A percentile compares a stretch with the other conserved stretches of the same genome.
Evolutionary conservation across 2,888 invertebrate genomes (phyloP).

Genomic region (Andrena camellia): DNA sequence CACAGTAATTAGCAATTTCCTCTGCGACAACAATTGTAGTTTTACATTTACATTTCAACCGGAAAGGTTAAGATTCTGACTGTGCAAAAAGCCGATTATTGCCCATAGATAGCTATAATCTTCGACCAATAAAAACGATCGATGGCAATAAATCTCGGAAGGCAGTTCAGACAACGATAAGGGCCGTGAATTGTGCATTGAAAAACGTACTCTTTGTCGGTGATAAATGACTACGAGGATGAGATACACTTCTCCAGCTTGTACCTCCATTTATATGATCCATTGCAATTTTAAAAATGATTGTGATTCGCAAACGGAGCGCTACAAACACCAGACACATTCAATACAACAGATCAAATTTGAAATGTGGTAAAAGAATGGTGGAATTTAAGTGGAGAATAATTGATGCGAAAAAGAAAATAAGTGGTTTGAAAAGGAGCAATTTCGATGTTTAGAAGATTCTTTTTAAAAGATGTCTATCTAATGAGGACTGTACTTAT

Average conservation of each 20-base stretch:
- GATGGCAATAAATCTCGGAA: constrained; percentile 39
- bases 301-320: too few relatives aligned
- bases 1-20: constrained; percentile 19
- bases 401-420: neutral
- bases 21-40: neutral
- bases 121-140: constrained; percentile 41
- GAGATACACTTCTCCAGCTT: constrained; percentile 11
- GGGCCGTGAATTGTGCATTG: constrained; percentile 26
- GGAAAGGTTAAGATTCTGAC: constrained; percentile 33
- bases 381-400: neutral
- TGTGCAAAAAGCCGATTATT: constrained; percentile 1
- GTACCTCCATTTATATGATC: neutral
- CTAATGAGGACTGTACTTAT: too few relatives aligned
- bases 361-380: neutral
- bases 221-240: constrained; percentile 6
- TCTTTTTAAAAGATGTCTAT: too few relatives aligned
- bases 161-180: constrained; percentile 30
- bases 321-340: neutral
- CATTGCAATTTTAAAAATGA: neutral
- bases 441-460: too few relatives aligned
- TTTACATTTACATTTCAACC: neutral
- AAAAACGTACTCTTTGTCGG: constrained; percentile 40
- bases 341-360: neutral
- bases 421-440: too few relatives aligned
- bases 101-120: constrained; percentile 47